Percentiles rank a stretch among this genome's conserved stretches.
phyloP scores from a whole-genome alignment of 2,888 invertebrate genomes.

The Latrodectus hesperus region DNA sequence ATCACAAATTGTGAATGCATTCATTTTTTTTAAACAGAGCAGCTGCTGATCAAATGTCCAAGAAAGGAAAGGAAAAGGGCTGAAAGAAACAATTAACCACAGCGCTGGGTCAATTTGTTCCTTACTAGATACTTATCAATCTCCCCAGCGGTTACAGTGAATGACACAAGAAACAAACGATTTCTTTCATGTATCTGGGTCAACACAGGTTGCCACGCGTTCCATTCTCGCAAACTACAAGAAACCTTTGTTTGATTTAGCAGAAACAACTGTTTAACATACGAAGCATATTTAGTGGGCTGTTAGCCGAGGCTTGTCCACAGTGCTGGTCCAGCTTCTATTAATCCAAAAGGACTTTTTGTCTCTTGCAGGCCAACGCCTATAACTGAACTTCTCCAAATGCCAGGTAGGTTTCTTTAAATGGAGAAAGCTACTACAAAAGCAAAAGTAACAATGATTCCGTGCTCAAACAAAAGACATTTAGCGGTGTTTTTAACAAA shows the following conservation, averaged over 20 bases:
- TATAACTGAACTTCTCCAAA: neutral
- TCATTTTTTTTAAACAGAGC: too few relatives aligned
- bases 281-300: neutral
- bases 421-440: neutral
- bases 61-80: neutral
- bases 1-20: too few relatives aligned
- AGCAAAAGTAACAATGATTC: slow-evolving; percentile 38
- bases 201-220: neutral
- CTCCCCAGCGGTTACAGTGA: neutral
- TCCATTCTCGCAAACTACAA: neutral
- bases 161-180: neutral
- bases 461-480: slow-evolving; percentile 45
- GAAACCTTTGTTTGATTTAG: neutral
- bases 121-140: neutral
- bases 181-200: neutral
- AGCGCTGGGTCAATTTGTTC: neutral
- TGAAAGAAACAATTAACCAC: neutral
- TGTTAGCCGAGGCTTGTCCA: neutral
- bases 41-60: too few relatives aligned
- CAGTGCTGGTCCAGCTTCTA: neutral
- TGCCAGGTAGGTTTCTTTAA: neutral
- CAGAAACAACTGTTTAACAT: neutral
- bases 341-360: neutral
- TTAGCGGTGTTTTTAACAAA: slow-evolving; percentile 40
- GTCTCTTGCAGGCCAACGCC: neutral